These are phyloP conservation scores for Eupithecia insigniata DNA, from an alignment of 2,888 invertebrate species.

Conservation along the genomic window DNA sequence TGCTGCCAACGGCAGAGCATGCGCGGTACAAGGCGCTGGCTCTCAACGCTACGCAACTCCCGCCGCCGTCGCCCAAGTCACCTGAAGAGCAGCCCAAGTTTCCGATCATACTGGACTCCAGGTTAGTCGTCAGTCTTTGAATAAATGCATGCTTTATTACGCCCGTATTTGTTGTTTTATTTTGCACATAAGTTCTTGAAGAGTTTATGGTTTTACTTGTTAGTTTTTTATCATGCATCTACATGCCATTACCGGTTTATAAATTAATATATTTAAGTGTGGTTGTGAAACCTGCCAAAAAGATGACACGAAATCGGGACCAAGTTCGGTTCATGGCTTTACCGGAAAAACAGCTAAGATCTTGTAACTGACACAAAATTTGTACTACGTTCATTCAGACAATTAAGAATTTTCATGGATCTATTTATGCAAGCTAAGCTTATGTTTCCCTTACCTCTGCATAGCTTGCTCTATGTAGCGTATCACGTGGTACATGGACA, in stretches of 20 bases:
- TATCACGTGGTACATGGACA: not conserved
- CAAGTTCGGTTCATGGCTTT: not conserved
- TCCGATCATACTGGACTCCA: conserved; percentile 55
- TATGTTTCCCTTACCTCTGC: not conserved
- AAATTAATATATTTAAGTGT: not conserved
- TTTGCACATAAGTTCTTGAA: not conserved
- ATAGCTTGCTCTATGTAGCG: not conserved
- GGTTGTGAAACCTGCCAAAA: not conserved
- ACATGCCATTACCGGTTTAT: not conserved
- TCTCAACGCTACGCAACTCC: conserved; percentile 83
- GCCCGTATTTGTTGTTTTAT: conserved; percentile 9
- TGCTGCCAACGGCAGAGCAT: conserved; percentile 93
- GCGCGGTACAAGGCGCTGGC: conserved; percentile 93
- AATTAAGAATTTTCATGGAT: not conserved
- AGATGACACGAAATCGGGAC: not conserved
- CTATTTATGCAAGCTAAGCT: too few species aligned
- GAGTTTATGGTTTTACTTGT: not conserved
- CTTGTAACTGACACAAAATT: not conserved
- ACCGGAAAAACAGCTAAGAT: not conserved
- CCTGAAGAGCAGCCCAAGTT: conserved; percentile 49
- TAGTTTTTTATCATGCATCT: not conserved
- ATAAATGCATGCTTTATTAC: conserved; percentile 10
- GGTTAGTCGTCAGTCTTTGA: conserved; percentile 60
- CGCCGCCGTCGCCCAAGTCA: conserved; percentile 37
- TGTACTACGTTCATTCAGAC: not conserved